phyloP scores from a whole-genome alignment of 2,888 invertebrate species.

The Odiellus spinosus region DNA sequence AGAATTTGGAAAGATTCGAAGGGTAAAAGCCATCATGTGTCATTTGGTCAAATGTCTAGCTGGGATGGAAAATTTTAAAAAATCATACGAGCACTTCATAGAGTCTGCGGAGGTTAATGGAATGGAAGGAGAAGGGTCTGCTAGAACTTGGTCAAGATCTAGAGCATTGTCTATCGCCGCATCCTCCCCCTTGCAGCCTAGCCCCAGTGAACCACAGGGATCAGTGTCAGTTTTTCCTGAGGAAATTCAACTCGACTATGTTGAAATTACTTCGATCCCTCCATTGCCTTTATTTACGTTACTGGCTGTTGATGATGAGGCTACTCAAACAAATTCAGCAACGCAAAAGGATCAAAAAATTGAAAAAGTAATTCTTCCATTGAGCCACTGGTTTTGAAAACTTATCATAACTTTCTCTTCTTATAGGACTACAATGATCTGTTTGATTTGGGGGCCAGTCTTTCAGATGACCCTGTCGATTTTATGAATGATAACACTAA shows the following conservation, averaged over 20 bases:
- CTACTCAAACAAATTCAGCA: constrained; percentile 1
- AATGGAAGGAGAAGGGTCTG: constrained; percentile 44
- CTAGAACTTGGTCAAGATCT: constrained; percentile 71
- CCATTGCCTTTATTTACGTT: constrained; percentile 93
- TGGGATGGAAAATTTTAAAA: constrained; percentile 20
- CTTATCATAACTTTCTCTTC: neutral
- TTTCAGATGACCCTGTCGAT: constrained; percentile 55
- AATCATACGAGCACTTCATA: constrained; percentile 1
- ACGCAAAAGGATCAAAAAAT: constrained; percentile 2
- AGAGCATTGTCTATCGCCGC: constrained; percentile 59
- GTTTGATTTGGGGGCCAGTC: constrained; percentile 50
- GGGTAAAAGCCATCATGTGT: constrained; percentile 94
- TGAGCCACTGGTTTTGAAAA: neutral
- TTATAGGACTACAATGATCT: constrained; percentile 69
- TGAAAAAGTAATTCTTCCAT: neutral
- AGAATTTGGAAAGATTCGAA: constrained; percentile 91
- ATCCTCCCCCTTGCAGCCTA: constrained; percentile 15
- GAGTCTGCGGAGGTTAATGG: constrained; percentile 28
- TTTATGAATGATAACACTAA: constrained; percentile 41
- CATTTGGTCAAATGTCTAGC: constrained; percentile 68
- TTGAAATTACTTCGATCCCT: constrained; percentile 94
- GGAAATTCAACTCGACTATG: constrained; percentile 76
- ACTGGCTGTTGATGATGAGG: constrained; percentile 62
- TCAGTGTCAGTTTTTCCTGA: constrained; percentile 62
- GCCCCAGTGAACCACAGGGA: constrained; percentile 47